These are phyloP conservation scores for Leucoptera coffeella DNA, from an alignment of 2,888 invertebrate genomes.

Conservation along the genomic window DNA sequence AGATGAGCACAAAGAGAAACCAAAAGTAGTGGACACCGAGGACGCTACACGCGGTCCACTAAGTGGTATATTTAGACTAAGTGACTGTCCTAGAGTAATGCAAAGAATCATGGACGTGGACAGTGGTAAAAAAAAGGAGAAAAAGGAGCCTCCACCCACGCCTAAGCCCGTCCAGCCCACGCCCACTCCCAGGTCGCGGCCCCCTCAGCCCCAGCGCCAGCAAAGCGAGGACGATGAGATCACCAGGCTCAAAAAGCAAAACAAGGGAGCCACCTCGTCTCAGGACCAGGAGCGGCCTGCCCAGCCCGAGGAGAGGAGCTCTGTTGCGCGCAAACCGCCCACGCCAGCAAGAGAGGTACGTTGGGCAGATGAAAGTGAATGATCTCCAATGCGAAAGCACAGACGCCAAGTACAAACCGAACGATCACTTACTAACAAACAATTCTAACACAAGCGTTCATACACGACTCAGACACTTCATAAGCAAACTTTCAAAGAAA, in stretches of 20 bases:
- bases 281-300: constrained; percentile 54
- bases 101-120: constrained; percentile 81
- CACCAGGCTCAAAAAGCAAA: constrained; percentile 78
- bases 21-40: constrained; percentile 80
- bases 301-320: constrained; percentile 53
- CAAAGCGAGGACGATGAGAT: constrained; percentile 89
- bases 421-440: constrained; percentile 45
- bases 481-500: too few relatives aligned
- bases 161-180: constrained; percentile 52
- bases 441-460: constrained; percentile 32
- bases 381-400: constrained; percentile 21
- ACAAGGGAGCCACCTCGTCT: constrained; percentile 63
- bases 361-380: constrained; percentile 53
- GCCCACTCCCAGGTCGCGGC: constrained; percentile 48
- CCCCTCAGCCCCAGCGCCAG: constrained; percentile 65
- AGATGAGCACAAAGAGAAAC: constrained; percentile 59
- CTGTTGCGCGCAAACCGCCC: constrained; percentile 59
- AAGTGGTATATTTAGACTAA: constrained; percentile 81
- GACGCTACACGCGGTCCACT: constrained; percentile 81
- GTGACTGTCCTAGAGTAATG: constrained; percentile 85
- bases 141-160: constrained; percentile 58
- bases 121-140: constrained; percentile 68
- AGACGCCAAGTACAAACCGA: constrained; percentile 17
- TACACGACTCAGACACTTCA: too few relatives aligned
- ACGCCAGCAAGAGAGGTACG: constrained; percentile 74